Conservation (phyloP, 2,797 vertebrate genomes). For the Diplodus sargus region DNA sequence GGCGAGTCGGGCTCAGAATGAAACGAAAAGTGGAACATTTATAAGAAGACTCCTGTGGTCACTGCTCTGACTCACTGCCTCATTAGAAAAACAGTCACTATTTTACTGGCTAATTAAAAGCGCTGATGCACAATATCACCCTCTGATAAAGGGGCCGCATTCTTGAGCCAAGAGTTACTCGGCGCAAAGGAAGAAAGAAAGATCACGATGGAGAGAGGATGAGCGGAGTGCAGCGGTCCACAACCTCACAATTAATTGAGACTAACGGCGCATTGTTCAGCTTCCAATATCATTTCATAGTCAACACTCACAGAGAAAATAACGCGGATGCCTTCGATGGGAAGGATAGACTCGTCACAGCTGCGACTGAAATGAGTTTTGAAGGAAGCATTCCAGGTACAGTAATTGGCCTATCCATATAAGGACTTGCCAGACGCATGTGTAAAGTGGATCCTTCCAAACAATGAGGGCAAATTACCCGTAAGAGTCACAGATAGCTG, state of each 20-base stretch:
- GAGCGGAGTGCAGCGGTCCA: slow-evolving; percentile 3
- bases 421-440: slow-evolving; percentile 27
- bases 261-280: slow-evolving; percentile 27
- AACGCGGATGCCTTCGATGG: not conserved
- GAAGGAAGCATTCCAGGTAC: slow-evolving; percentile 14
- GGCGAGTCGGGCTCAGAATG: not conserved
- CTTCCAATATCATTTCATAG: not conserved
- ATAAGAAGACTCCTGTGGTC: slow-evolving; percentile 21
- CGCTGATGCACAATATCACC: slow-evolving; percentile 44
- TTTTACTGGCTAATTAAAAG: slow-evolving; percentile 56
- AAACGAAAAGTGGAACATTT: slow-evolving; percentile 31
- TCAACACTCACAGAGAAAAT: slow-evolving; percentile 18
- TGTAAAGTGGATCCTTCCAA: slow-evolving; percentile 32
- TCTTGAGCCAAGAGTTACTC: slow-evolving; percentile 40
- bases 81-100: slow-evolving; percentile 22
- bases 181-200: slow-evolving; percentile 38
- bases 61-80: slow-evolving; percentile 23
- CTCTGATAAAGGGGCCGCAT: slow-evolving; percentile 32
- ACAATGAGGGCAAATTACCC: slow-evolving; percentile 41
- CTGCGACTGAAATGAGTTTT: slow-evolving; percentile 26
- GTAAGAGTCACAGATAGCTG: slow-evolving; percentile 26
- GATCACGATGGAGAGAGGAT: slow-evolving; percentile 28
- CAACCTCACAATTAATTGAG: slow-evolving; percentile 44
- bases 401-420: slow-evolving; percentile 40
- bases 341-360: slow-evolving; percentile 16